Conservation (phyloP, 2,888 invertebrate species). For the Synergus itoensis region DNA sequence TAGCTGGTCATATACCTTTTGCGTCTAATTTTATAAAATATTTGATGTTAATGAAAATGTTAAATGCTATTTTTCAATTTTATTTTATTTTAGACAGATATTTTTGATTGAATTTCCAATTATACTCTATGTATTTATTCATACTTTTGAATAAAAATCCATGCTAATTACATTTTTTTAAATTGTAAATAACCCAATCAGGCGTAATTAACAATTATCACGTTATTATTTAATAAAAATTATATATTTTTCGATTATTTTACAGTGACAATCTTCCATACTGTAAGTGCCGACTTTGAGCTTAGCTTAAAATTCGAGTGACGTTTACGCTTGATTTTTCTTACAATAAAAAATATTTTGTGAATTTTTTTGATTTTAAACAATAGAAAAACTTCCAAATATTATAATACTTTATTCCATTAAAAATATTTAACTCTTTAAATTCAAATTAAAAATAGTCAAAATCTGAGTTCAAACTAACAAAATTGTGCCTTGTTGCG, state of each 20-base stretch:
- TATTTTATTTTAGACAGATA: neutral
- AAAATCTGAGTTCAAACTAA: neutral
- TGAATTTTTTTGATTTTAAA: neutral
- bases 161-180: neutral
- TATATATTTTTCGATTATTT: neutral
- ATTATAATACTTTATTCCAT: neutral
- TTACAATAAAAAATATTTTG: neutral
- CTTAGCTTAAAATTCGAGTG: neutral
- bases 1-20: conserved; percentile 9
- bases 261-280: neutral
- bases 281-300: neutral
- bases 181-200: neutral
- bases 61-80: neutral
- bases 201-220: neutral
- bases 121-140: too few relatives aligned
- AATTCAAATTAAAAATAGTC: conserved; percentile 4
- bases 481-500: neutral
- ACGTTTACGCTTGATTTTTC: neutral
- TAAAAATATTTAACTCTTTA: too few relatives aligned
- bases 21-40: neutral
- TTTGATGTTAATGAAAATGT: neutral
- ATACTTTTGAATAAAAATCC: too few relatives aligned
- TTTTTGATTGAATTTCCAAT: too few relatives aligned
- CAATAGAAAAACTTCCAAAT: neutral
- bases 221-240: neutral